Conservation (phyloP, 2,113 vertebrate species). For the Orthonyx spaldingii region DNA sequence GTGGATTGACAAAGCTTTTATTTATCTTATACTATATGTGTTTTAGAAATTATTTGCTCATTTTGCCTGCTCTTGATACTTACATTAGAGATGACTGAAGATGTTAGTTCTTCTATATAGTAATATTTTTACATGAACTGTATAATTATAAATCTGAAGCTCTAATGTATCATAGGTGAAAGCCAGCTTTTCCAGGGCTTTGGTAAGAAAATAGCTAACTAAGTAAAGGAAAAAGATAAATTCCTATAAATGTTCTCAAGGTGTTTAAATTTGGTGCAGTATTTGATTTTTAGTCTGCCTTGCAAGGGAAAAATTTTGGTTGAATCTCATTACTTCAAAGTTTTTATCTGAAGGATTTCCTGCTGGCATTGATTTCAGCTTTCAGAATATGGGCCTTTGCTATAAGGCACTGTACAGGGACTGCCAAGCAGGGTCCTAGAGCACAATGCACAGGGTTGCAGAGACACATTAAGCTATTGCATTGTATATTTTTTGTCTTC, state of each 20-base stretch:
- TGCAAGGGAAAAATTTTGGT: not conserved
- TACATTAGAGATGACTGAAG: not conserved
- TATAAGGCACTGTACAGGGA: not conserved
- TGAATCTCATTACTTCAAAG: not conserved
- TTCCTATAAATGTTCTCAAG: not conserved
- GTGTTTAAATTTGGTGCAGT: not conserved
- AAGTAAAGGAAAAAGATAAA: not conserved
- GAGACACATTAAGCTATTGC: not conserved
- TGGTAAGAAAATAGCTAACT: not conserved
- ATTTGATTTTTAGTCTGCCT: not conserved
- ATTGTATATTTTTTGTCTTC: not conserved
- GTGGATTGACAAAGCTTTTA: not conserved
- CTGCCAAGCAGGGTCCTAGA: not conserved
- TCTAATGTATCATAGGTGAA: not conserved
- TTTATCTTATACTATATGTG: not conserved
- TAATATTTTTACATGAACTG: not conserved
- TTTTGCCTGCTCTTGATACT: not conserved
- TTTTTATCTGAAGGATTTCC: not conserved
- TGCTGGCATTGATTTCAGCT: not conserved
- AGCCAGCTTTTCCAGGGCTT: not conserved
- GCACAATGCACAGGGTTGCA: not conserved
- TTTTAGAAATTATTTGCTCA: not conserved
- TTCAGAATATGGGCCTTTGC: not conserved
- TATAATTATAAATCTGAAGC: not conserved
- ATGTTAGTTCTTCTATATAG: not conserved